Evolutionary conservation across 2,113 vertebrate genomes (phyloP).

Genomic region (Centropus bengalensis): DNA sequence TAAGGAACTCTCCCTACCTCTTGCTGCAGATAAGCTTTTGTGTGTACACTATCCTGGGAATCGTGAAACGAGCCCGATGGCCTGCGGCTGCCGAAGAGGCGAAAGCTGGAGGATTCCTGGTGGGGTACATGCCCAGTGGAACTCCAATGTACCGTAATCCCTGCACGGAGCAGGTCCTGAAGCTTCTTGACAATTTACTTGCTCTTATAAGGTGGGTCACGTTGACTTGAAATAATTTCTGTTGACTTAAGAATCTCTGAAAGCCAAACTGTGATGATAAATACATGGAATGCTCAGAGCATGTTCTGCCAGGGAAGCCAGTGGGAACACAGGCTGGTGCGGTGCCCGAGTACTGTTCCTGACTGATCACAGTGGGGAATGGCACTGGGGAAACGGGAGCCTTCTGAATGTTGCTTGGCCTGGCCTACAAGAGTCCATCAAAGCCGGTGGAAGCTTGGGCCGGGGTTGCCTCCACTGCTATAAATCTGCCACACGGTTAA

Average conservation of each 20-base stretch:
- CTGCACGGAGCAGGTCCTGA: conserved; percentile 85
- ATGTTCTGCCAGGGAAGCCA: conserved; percentile 13
- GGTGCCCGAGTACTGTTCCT: conserved; percentile 34
- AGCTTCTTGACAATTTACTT: conserved; percentile 91
- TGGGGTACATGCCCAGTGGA: conserved; percentile 83
- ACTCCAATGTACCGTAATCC: conserved; percentile 91
- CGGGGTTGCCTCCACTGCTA: conserved; percentile 17
- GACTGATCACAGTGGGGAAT: conserved; percentile 46
- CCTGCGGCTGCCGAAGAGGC: conserved; percentile 89
- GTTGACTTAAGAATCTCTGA: conserved; percentile 1
- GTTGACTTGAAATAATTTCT: conserved; percentile 22
- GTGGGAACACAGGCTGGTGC: neutral
- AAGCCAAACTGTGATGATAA: neutral
- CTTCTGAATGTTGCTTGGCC: neutral
- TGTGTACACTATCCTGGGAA: conserved; percentile 87
- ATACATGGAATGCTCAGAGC: neutral
- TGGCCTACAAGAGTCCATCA: conserved; percentile 5
- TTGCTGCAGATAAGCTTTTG: conserved; percentile 89
- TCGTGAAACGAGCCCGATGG: conserved; percentile 92
- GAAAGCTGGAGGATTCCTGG: conserved; percentile 90
- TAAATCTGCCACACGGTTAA: conserved; percentile 34
- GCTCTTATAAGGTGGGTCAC: conserved; percentile 88
- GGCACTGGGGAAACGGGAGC: conserved; percentile 22
- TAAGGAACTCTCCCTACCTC: neutral
- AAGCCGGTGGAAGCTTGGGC: conserved; percentile 35